Evolutionary conservation across 2,797 vertebrate genomes (phyloP), one percentile per base, ranked within the genome.

Genomic region (Sebastolobus altivelis): DNA sequence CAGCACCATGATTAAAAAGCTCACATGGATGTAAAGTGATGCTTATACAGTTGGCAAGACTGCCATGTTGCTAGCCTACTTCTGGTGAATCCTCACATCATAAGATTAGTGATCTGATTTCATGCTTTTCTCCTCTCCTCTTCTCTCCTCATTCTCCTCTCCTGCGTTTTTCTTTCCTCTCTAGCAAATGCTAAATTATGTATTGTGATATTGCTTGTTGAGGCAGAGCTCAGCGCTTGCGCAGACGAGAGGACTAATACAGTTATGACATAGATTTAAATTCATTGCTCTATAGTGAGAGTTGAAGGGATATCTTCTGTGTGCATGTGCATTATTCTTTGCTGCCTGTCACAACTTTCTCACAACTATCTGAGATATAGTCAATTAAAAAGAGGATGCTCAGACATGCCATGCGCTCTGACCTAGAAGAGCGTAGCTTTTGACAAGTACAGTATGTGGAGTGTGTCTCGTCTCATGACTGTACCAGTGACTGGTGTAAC

Each of bases 61-160:
- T 73, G 80, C 72, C 54, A 54, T 81, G 31, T 78, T 79, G 73
- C 75, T 68, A 74, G 72, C 83, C 78, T 86, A 76, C 58, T 81
- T 88, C 77, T 82, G 79, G 71, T 85, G 75, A 89, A 83, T 82
- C 61, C 59, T 87, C 77, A 73, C 73, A 82, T 89, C 68, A 84
- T 66, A 78, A 84, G 84, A 91, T 90, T 79, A 83, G 83, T 82
- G 82, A 81, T 90, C 69, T 88, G 88, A 90, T 89, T 90, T 84
- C 63, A 82, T 75, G 55, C 79, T 84, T 52, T 49, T 83, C 70
- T 75, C 58, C 46, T 83, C 70, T 75, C 56, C 56, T 49, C 43
- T 46, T 46, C 43, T 73, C 10, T 14, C 35, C 75, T 74, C 38
- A 33, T 18, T 63, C 69, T 60, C 37, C 22, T 61, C 69, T 72